phyloP scores from a whole-genome alignment of 2,797 vertebrate genomes.

The Anguilla pacifica region DNA sequence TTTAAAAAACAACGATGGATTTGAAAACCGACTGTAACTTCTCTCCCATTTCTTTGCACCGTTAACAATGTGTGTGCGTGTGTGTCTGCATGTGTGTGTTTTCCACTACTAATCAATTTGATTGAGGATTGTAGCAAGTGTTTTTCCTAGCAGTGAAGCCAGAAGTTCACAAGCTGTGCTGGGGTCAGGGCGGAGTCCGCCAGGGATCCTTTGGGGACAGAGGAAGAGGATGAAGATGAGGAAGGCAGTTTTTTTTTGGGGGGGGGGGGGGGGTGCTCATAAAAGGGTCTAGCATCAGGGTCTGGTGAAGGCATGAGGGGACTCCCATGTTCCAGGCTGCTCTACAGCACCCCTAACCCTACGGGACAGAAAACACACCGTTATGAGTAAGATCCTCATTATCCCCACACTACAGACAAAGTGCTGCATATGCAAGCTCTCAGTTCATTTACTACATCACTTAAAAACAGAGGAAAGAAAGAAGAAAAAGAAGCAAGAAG shows the following conservation, averaged over 20 bases:
- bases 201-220: constrained; percentile 27
- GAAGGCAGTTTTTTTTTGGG: constrained; percentile 39
- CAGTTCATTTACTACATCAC: not conserved
- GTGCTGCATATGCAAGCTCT: not conserved
- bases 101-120: constrained; percentile 40
- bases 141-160: constrained; percentile 36
- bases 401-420: not conserved
- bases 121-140: constrained; percentile 43
- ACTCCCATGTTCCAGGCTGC: constrained; percentile 32
- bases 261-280: constrained; percentile 37
- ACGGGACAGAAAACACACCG: constrained; percentile 29
- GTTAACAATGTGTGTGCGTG: not conserved
- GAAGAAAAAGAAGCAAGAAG: no score
- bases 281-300: constrained; percentile 48
- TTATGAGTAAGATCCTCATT: not conserved
- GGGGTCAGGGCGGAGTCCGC: constrained; percentile 38
- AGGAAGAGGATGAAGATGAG: constrained; percentile 11
- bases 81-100: constrained; percentile 22
- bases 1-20: constrained; percentile 45
- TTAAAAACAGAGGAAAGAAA: not conserved
- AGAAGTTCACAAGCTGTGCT: constrained; percentile 51
- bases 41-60: constrained; percentile 40
- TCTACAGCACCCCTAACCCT: constrained; percentile 47
- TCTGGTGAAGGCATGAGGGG: constrained; percentile 36
- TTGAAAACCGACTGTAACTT: constrained; percentile 42